phyloP scores from a whole-genome alignment of 2,888 invertebrate species.

The Calephelis perditalis region DNA sequence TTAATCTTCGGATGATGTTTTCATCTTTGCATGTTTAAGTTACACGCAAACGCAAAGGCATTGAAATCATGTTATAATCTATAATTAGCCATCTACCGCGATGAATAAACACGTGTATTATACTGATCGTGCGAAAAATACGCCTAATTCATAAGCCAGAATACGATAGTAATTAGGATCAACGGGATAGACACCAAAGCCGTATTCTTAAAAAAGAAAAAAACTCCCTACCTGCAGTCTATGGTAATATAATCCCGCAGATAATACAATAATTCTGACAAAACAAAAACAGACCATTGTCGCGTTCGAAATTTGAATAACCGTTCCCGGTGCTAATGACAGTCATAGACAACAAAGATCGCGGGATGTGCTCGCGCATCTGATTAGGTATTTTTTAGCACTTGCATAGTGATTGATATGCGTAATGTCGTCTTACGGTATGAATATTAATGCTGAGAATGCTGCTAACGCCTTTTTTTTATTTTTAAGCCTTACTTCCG shows the following conservation, averaged over 20 bases:
- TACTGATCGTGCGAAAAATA: conserved; percentile 56
- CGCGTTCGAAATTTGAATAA: conserved; percentile 56
- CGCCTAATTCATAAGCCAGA: conserved; percentile 44
- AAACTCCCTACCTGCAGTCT: conserved; percentile 38
- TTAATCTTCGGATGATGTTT: too few relatives aligned
- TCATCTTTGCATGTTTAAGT: too few relatives aligned
- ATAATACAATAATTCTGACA: conserved; percentile 47
- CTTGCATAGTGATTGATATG: conserved; percentile 72
- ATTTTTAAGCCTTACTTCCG: conserved; percentile 47
- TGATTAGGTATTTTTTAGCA: conserved; percentile 66
- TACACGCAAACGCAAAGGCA: too few relatives aligned
- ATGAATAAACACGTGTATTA: conserved; percentile 41
- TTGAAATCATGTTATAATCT: conserved; percentile 27
- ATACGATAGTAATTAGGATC: conserved; percentile 61
- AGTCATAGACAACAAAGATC: conserved; percentile 55
- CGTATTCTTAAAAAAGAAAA: conserved; percentile 38
- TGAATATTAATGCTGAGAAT: conserved; percentile 71
- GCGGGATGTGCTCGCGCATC: conserved; percentile 66
- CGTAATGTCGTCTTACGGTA: conserved; percentile 59
- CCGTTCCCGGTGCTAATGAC: conserved; percentile 64
- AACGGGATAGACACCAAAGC: conserved; percentile 20
- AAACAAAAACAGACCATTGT: conserved; percentile 72
- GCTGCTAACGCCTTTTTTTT: conserved; percentile 48
- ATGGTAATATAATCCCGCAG: conserved; percentile 40
- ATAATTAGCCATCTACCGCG: conserved; percentile 56